These are phyloP conservation scores for Cinara cedri DNA, from an alignment of 2,888 invertebrate species.

Conservation along the genomic window DNA sequence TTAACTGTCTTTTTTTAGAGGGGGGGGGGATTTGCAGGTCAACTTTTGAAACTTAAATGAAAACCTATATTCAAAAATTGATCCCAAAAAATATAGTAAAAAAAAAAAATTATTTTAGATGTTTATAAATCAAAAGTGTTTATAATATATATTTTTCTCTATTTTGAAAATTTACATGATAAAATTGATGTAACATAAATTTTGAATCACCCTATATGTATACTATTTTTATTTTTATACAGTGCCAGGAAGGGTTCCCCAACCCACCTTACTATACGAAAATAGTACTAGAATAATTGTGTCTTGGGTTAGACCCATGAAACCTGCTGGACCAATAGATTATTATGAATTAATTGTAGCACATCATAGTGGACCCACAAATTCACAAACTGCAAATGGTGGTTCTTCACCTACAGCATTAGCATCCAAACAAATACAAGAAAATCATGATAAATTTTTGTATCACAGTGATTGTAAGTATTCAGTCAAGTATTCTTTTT, in stretches of 20 bases:
- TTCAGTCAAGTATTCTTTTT: too few species aligned
- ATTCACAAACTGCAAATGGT: conserved; percentile 59
- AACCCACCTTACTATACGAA: conserved; percentile 63
- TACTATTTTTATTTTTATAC: neutral
- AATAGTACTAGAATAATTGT: conserved; percentile 65
- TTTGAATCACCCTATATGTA: too few species aligned
- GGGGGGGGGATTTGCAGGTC: too few species aligned
- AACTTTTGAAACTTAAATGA: too few species aligned
- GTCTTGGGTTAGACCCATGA: conserved; percentile 66
- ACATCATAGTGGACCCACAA: conserved; percentile 58
- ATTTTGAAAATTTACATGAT: neutral
- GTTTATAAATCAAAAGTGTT: too few species aligned
- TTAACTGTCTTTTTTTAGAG: too few species aligned
- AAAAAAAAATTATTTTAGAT: too few species aligned
- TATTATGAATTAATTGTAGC: conserved; percentile 66
- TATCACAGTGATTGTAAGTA: conserved; percentile 27
- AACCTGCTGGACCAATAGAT: conserved; percentile 67
- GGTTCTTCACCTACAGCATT: neutral
- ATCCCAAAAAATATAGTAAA: too few species aligned
- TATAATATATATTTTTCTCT: too few species aligned
- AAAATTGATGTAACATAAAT: neutral
- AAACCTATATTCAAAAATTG: too few species aligned
- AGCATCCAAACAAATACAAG: neutral
- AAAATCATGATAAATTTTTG: neutral
- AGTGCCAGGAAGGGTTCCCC: conserved; percentile 61